phyloP scores from a whole-genome alignment of 1,140 invertebrate species.

The Camponotus floridanus region DNA sequence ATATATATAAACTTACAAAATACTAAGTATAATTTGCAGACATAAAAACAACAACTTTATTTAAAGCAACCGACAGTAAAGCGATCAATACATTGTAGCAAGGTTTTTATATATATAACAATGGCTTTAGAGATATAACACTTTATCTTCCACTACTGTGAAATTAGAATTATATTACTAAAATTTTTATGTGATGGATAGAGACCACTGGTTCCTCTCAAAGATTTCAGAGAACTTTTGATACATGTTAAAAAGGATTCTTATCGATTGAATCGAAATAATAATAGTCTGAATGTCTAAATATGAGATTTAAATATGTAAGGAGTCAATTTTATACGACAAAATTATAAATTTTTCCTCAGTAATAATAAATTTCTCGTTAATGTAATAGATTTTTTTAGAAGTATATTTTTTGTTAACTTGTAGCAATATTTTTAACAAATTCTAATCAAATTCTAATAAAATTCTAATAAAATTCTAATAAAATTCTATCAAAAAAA shows the following conservation, averaged over 20 bases:
- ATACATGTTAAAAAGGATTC: neutral
- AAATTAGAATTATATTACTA: slow-evolving; percentile 32
- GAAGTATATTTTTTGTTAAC: neutral
- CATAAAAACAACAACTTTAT: slow-evolving; percentile 60
- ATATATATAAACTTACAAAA: slow-evolving; percentile 13
- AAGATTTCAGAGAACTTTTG: neutral
- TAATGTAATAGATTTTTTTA: neutral
- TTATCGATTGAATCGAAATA: slow-evolving; percentile 8
- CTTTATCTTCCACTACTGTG: slow-evolving; percentile 29
- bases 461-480: too few relatives aligned
- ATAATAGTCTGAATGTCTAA: neutral
- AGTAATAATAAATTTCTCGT: neutral
- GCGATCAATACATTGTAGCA: slow-evolving; percentile 57
- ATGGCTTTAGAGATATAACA: slow-evolving; percentile 53
- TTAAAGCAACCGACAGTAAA: slow-evolving; percentile 54
- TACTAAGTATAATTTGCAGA: slow-evolving; percentile 56
- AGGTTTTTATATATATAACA: slow-evolving; percentile 34
- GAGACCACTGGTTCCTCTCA: neutral
- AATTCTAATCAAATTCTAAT: neutral
- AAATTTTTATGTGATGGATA: slow-evolving; percentile 39
- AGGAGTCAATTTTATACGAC: neutral
- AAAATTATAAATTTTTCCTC: neutral
- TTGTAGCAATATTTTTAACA: too few relatives aligned
- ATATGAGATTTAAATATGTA: too few relatives aligned
- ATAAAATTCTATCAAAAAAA: neutral